Evolutionary conservation across 2,113 vertebrate species (phyloP).

Genomic region (Gallinago jamesoni): DNA sequence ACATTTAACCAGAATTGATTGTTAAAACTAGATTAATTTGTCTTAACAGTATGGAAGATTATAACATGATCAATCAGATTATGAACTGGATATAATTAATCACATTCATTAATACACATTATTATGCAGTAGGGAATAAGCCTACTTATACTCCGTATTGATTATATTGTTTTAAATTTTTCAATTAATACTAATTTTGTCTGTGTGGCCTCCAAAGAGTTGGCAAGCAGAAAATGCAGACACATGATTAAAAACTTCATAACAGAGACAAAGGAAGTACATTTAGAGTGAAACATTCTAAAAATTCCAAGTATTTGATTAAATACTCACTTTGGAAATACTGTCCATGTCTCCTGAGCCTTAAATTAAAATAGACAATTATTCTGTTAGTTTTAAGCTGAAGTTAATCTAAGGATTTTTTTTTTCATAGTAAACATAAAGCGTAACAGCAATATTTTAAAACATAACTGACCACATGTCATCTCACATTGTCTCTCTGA

Average conservation of each 20-base stretch:
- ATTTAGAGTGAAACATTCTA: not conserved
- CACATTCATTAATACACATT: not conserved
- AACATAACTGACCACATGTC: not conserved
- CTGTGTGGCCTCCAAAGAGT: not conserved
- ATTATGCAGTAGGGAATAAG: not conserved
- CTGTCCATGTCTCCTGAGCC: slow-evolving; percentile 98
- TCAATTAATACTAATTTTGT: not conserved
- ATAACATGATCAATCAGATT: not conserved
- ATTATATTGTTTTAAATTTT: not conserved
- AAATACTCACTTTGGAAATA: slow-evolving; percentile 92
- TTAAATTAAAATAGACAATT: slow-evolving; percentile 67
- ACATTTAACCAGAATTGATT: not conserved
- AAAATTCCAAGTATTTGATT: not conserved
- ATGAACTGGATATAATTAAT: not conserved
- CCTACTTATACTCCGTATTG: not conserved
- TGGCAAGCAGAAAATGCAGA: not conserved
- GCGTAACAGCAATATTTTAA: not conserved
- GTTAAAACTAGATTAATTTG: not conserved
- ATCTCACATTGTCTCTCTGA: not conserved
- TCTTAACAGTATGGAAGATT: not conserved
- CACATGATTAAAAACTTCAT: not conserved
- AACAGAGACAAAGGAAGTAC: not conserved
- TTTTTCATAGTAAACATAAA: not conserved
- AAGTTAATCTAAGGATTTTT: not conserved
- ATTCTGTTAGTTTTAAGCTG: slow-evolving; percentile 26